phyloP scores from a whole-genome alignment of 2,888 invertebrate genomes.

The Endomychus coccineus region DNA sequence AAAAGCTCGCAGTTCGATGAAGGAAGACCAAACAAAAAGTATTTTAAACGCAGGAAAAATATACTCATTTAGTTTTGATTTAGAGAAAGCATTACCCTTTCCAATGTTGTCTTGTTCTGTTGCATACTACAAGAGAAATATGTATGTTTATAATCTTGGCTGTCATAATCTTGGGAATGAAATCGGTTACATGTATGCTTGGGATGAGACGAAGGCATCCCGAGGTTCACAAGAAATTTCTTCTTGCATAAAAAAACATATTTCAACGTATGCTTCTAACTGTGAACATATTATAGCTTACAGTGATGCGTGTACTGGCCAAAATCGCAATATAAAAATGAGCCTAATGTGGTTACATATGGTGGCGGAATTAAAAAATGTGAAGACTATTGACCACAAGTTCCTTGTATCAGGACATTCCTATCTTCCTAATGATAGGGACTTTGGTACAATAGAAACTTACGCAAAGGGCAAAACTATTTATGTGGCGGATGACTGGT shows the following conservation, averaged over 20 bases:
- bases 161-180: slow-evolving; percentile 4
- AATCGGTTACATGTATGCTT: slow-evolving; percentile 7
- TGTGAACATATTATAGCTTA: slow-evolving; percentile 6
- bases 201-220: slow-evolving; percentile 11
- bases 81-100: too few relatives aligned
- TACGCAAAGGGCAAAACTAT: too few relatives aligned
- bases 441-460: too few relatives aligned
- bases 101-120: too few relatives aligned
- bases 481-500: slow-evolving; percentile 5
- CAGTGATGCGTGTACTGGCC: slow-evolving; percentile 13
- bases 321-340: slow-evolving; percentile 11
- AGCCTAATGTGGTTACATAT: slow-evolving; percentile 16
- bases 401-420: slow-evolving; percentile 10
- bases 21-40: too few relatives aligned
- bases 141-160: slow-evolving; percentile 10
- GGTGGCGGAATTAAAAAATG: slow-evolving; percentile 12
- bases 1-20: too few relatives aligned
- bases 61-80: too few relatives aligned
- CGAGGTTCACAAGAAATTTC: slow-evolving; percentile 10
- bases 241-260: slow-evolving; percentile 10
- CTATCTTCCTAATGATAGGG: slow-evolving; percentile 15
- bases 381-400: slow-evolving; percentile 12
- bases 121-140: too few relatives aligned
- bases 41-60: too few relatives aligned
- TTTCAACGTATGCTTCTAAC: too few relatives aligned